Base-by-base conservation (phyloP, 2,888 invertebrate species). In the Coelopa pilipes region DNA sequence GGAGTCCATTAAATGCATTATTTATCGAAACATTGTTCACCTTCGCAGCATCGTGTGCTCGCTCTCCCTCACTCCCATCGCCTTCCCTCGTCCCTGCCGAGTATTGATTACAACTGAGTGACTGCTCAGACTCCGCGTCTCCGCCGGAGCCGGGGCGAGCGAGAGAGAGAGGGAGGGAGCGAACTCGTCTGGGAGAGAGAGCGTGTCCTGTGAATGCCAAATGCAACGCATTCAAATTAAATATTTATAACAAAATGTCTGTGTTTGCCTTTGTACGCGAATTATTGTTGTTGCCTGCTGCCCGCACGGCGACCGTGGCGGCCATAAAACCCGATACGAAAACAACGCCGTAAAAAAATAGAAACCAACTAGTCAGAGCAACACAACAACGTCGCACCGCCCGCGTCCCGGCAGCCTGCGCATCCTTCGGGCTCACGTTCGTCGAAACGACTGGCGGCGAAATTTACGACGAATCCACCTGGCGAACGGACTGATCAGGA, bases 181-280 rank as follows among this genome's bases (percentile, higher is more conserved):
- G 24, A 21, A 59, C 12, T 55, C 60, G 79, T 75, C 46, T 68
- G 79, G 75, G 60, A 10, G 17, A 57, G 57, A 34, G 34, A 34
- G 34, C 34, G 75, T 75, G 76, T 76, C 75, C 77, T 67, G 74
- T 76, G 78, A 78, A 79, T 78, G 77, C 75, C 78, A 81, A 84
- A 84, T 84, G 84, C 80, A 84, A 84, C 83, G 84, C 83, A 84
- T 84, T 82, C 81, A 79, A 81, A 80, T 84, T 83, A 84, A 84
- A 84, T 84, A 84, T 84, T 84, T 83, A 84, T 84, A 80, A 75
- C 68, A 75, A 80, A 83, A 82, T 80, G 84, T 84, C 84, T 84
- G 81, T 82, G 78, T 83, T 83, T 83, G 84, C 49, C 60, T 70
- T 60, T 45, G 46, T 1, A 69, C 69, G 49, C 46, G 70, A 60